Base-by-base conservation (phyloP, 1,140 invertebrate genomes). In the Microplitis mediator region DNA sequence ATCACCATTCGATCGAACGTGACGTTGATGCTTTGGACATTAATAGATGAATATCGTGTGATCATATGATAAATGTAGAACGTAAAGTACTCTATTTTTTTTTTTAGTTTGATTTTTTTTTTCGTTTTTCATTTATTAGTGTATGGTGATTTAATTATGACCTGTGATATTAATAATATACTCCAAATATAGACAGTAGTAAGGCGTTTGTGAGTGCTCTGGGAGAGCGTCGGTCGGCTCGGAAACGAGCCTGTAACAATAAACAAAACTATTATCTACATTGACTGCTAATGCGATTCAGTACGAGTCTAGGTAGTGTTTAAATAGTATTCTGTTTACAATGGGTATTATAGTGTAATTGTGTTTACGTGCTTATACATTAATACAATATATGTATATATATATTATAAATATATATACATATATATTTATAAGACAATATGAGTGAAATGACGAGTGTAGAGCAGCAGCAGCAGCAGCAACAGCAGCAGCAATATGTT, bases 361-460 rank as follows among this genome's bases (percentile, higher is more conserved):
- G 23, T 23, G 23, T 23, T 23, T 0, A 23, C 23, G 23, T 23
- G 23, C 23, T 23, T 23, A 23, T 2, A 23, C 23, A 23, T 23
- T 23, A 23, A 23, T 23, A 23, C 23, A 23, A 3, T 68, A 34
- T 68, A 54, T 58, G 8, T 23, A 23, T 60, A 16, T 6, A 2
- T 3, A 63, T 36, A 9, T 35, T 34, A n/a, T 36, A 71, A 34
- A 23, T 23, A 23, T 23, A 23, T 23, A 23, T 23, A 23, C 2
- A 23, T 23, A 23, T 23, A 23, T 23, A 50, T 34, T 6, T 9
- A 70, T 66, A 65, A 75, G 71, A 78, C 76, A 79, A 84, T 82
- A 85, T 85, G 84, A 86, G 84, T 85, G 85, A 85, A 32, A 85
- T 82, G 79, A 82, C 79, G 76, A 86, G 80, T 78, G 78, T 79